Evolutionary conservation across 2,113 vertebrate species (phyloP).

Genomic region (Phycodurus eques): DNA sequence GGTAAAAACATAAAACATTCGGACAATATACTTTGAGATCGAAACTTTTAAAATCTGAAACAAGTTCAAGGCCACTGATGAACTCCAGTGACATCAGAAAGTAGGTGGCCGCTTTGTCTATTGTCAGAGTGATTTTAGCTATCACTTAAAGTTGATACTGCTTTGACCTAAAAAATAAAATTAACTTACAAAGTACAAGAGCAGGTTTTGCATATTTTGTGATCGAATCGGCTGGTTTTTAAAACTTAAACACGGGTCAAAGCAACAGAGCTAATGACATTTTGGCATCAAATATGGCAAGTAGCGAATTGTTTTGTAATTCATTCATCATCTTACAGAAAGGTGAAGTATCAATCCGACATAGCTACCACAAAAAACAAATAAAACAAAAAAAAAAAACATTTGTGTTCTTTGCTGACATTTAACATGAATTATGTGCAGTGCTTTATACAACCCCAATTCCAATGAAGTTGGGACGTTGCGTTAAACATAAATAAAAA

Average conservation of each 20-base stretch:
- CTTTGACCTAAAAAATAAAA: not conserved
- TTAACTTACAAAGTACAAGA: not conserved
- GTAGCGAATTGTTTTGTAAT: not conserved
- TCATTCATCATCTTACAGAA: not conserved
- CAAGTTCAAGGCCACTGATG: not conserved
- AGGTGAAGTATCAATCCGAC: not conserved
- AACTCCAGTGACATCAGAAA: not conserved
- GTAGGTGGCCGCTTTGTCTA: not conserved
- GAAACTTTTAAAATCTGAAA: not conserved
- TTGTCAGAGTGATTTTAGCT: no score
- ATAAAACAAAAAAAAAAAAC: not conserved
- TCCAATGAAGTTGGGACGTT: no score
- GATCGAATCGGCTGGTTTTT: not conserved
- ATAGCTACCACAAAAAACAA: not conserved
- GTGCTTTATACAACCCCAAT: not conserved
- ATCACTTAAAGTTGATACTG: not conserved
- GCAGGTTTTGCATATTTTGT: constrained; percentile 3
- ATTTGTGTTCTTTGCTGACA: not conserved
- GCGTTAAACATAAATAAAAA: no score
- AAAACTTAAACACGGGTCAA: not conserved
- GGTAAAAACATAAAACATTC: not conserved
- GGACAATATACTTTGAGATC: not conserved
- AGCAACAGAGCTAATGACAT: not conserved
- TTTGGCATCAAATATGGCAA: not conserved
- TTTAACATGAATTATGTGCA: not conserved